These are phyloP conservation scores for Parelbella ahira DNA, from an alignment of 2,888 invertebrate species.

Conservation along the genomic window DNA sequence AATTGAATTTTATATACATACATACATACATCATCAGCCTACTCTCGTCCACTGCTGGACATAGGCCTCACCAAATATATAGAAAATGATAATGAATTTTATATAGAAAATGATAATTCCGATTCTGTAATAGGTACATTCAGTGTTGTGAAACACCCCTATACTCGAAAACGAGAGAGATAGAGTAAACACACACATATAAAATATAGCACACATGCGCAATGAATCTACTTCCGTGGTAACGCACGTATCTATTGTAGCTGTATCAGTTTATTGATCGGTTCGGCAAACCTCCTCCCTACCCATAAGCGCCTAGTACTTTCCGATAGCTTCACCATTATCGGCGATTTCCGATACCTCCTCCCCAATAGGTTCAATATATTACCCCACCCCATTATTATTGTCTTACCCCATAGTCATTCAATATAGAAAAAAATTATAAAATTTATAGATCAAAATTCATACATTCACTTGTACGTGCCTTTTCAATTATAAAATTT, in stretches of 20 bases:
- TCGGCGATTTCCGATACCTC: constrained; percentile 68
- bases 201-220: constrained; percentile 1
- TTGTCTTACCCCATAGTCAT: background rate
- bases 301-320: constrained; percentile 59
- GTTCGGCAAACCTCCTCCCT: constrained; percentile 54
- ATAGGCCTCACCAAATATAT: no score
- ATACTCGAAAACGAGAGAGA: constrained; percentile 10
- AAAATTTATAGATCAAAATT: no score
- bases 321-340: constrained; percentile 74
- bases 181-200: constrained; percentile 17
- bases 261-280: constrained; percentile 53
- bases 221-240: constrained; percentile 6
- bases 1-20: no score
- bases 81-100: no score
- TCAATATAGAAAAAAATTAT: background rate
- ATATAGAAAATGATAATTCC: no score
- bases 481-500: no score
- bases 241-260: constrained; percentile 19
- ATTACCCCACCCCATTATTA: background rate
- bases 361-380: constrained; percentile 29
- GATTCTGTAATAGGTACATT: no score
- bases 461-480: no score
- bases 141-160: constrained; percentile 18
- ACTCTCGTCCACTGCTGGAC: no score
- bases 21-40: no score